Evolutionary conservation across 2,888 invertebrate species (phyloP), one percentile per base, ranked within the genome.

Genomic region (Zhengitettix transpicula): DNA sequence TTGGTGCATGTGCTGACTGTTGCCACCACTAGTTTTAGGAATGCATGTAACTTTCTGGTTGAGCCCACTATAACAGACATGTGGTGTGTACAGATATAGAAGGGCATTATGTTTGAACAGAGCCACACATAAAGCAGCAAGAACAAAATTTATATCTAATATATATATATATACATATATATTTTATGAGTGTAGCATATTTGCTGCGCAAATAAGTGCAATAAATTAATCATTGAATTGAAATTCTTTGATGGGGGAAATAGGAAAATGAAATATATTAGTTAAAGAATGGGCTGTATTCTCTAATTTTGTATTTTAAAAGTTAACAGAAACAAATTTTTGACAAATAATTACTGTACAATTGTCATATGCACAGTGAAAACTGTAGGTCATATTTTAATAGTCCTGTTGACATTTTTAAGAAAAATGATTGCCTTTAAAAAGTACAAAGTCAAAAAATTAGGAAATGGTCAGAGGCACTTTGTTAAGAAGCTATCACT

Each of bases 381-480:
- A 57, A 44, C 58, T 51, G 58, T 55, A 59, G 55, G 61, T 59
- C 56, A 61, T 63, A 63, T 63, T 61, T 63, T 61, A 61, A 63
- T 63, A 61, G 58, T 58, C 58, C 58, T 63, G 61, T 63, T 63
- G 63, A 63, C 63, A 61, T 61, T 61, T 56, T 61, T 60, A 56
- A 47, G 60, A 63, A 62, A 58, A 61, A 61, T 59, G 55, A 59
- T 61, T 59, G 63, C 63, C 63, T 64, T 63, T 60, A 63, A 62
- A 61, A 64, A 63, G 64, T 63, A 64, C 63, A 63, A 64, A 64
- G 62, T 64, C 60, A 63, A 61, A 61, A 60, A 60, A 52, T 47
- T 47, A 47, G 12, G 16, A 62, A 61, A 61, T 60, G 61, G 63
- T 63, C 59, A 60, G 56, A 63, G 61, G 61, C 64, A 64, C 62